A percentile compares a stretch with the other conserved stretches of the same genome.
phyloP scores from a whole-genome alignment of 1,140 invertebrate genomes.

The Nebria ingens region DNA sequence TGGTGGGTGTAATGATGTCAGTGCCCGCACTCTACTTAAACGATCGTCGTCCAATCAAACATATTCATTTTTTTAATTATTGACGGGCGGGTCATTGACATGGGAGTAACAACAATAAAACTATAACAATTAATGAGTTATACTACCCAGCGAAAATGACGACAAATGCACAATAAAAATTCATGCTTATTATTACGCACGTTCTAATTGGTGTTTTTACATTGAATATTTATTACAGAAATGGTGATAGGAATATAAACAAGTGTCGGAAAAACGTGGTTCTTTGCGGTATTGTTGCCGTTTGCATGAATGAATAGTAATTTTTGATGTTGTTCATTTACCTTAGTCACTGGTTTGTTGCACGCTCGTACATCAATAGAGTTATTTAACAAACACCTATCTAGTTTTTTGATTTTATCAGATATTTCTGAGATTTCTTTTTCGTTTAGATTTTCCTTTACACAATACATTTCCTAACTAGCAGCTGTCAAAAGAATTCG shows the following conservation, averaged over 20 bases:
- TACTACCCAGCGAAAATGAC: too few relatives aligned
- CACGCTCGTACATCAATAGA: slow-evolving; percentile 7
- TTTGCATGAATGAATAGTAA: neutral
- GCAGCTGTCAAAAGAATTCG: neutral
- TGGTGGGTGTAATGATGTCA: too few relatives aligned
- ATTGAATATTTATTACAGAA: too few relatives aligned
- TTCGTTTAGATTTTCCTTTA: neutral
- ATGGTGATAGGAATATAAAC: too few relatives aligned
- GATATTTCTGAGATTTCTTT: neutral
- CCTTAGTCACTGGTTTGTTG: slow-evolving; percentile 9
- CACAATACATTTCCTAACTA: neutral
- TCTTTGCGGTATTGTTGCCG: neutral
- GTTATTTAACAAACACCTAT: neutral
- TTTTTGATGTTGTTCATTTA: neutral
- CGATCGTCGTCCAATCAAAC: too few relatives aligned
- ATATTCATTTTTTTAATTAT: too few relatives aligned
- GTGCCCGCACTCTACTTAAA: too few relatives aligned
- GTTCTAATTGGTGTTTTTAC: neutral
- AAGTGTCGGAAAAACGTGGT: too few relatives aligned
- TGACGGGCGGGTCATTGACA: neutral
- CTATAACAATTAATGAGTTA: neutral
- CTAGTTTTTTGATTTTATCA: neutral
- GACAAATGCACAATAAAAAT: neutral
- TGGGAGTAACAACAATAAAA: neutral
- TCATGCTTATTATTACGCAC: neutral